Base-by-base conservation (phyloP, 2,888 invertebrate species). In the Linnaemya vulpina region DNA sequence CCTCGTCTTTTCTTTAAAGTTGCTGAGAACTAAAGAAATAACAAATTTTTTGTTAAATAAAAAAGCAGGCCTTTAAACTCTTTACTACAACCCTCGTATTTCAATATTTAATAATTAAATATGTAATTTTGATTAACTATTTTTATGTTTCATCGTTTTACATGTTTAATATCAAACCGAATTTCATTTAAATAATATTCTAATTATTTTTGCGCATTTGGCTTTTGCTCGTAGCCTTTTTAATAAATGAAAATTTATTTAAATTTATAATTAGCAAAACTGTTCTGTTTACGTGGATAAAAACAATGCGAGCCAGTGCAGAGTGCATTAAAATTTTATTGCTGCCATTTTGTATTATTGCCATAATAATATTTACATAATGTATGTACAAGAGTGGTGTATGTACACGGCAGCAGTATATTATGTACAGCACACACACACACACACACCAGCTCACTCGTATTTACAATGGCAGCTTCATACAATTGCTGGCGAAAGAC, bases 401-500 rank as follows among this genome's bases (percentile, higher is more conserved):
- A 53, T 58, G 51, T 53, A 53, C 30, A 30, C 30, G 30, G 30
- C 30, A 11, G 13, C 25, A 20, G 40, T 51, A 51, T 25, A 55
- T 53, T 67, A 58, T 38, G 38, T 38, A 53, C 15, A 43, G 15
- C 35, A 38, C 38, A 25, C 40, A 58, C 35, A 22, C 43, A 5
- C n/a, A n/a, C n/a, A n/a, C n/a, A n/a, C n/a, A 13, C 0, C 30
- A 15, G 46, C 51, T 35, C 40, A 5, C 5, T 30, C 30, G 65
- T 22, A 65, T 25, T 15, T 46, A 55, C 51, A 75, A 65, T 30
- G 3, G 55, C 25, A 63, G 68, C 67, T 74, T 25, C 7, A 40
- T 43, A n/a, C 38, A 58, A 80, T 40, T 46, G 38, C 38, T 62
- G 63, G 38, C 46, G 58, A 51, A 87, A 89, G 88, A 90, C 90